Evolutionary conservation across 2,113 vertebrate species (phyloP).

Genomic region (Deroptyus accipitrinus): DNA sequence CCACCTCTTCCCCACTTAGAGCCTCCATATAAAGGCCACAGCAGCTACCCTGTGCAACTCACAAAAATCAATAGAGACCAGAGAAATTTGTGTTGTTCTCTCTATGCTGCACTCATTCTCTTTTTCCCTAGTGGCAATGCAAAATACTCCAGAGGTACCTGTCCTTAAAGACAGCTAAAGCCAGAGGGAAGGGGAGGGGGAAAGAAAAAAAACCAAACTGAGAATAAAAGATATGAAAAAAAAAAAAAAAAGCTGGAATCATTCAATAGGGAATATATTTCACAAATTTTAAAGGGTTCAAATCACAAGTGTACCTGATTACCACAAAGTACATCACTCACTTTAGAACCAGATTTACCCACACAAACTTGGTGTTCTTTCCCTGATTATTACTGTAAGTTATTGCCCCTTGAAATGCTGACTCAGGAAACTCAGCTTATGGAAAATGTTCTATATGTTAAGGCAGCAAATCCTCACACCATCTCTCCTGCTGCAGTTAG

Average conservation of each 20-base stretch:
- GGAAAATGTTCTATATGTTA: conserved; percentile 32
- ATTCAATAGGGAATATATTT: conserved; percentile 27
- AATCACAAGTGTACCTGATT: conserved; percentile 60
- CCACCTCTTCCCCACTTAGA: not conserved
- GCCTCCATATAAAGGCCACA: not conserved
- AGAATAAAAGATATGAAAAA: not conserved
- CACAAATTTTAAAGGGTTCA: conserved; percentile 33
- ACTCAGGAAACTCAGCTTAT: conserved; percentile 56
- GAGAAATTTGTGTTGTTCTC: not conserved
- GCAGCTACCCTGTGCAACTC: not conserved
- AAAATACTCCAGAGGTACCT: not conserved
- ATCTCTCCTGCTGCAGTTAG: not conserved
- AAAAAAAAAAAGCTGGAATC: not conserved
- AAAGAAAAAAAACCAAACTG: not conserved
- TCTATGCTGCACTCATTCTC: not conserved
- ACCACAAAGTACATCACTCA: conserved; percentile 45
- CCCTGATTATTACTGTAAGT: conserved; percentile 59
- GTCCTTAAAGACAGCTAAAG: not conserved
- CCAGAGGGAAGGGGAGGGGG: not conserved
- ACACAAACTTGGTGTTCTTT: conserved; percentile 47
- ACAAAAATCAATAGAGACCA: not conserved
- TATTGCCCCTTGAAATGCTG: conserved; percentile 52
- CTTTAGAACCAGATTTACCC: conserved; percentile 67
- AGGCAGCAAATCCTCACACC: conserved; percentile 44
- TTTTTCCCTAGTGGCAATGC: not conserved